Evolutionary conservation across 2,113 vertebrate species (phyloP).

Genomic region (Cacatua alba): DNA sequence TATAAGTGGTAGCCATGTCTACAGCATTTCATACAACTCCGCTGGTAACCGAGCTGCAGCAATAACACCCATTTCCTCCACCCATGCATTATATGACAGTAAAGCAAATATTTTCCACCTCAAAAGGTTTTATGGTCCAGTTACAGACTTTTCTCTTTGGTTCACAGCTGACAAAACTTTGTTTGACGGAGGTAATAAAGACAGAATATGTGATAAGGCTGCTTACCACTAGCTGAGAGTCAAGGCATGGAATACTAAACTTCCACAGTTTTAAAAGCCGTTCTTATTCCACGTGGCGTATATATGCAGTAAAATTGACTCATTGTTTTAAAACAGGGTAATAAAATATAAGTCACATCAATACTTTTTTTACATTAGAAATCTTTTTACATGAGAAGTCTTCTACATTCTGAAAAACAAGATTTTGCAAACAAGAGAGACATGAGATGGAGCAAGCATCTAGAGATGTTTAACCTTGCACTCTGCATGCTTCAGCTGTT

Average conservation of each 20-base stretch:
- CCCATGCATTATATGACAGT: background rate
- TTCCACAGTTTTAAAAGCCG: background rate
- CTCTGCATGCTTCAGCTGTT: background rate
- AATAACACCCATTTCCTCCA: background rate
- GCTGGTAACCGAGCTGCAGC: background rate
- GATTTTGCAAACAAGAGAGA: background rate
- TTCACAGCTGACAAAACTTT: background rate
- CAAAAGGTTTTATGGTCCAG: background rate
- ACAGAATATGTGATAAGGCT: background rate
- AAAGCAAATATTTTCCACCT: background rate
- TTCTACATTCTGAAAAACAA: background rate
- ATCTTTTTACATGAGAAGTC: background rate
- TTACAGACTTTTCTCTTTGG: background rate
- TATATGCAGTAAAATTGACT: background rate
- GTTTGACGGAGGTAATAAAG: background rate
- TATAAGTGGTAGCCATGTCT: background rate
- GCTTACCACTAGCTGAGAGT: background rate
- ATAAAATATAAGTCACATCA: background rate
- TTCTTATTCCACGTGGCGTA: background rate
- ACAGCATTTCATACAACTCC: background rate
- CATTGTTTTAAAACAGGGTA: background rate
- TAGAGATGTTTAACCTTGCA: background rate
- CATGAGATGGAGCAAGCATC: rapidly evolving
- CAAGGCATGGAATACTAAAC: rapidly evolving
- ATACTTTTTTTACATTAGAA: background rate